A percentile compares a stretch with the other conserved stretches of the same genome.
These are phyloP conservation scores for Danionella dracula DNA, from an alignment of 2,797 vertebrate genomes.

Conservation along the genomic window DNA sequence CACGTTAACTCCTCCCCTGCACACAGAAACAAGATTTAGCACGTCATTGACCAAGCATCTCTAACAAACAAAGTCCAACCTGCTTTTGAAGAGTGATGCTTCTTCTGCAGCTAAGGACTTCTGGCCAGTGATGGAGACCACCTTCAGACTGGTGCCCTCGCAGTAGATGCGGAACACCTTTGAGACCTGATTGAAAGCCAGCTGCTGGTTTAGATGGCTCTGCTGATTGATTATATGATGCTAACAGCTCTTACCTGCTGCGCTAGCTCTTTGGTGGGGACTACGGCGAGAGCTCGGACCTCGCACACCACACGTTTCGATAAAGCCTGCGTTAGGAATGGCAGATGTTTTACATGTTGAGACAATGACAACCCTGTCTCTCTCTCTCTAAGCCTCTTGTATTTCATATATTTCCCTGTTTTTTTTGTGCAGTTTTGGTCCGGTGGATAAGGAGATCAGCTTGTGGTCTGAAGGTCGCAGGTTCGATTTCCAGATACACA, in stretches of 20 bases:
- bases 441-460: too few relatives aligned
- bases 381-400: too few relatives aligned
- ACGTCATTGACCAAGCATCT: too few relatives aligned
- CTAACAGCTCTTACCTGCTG: slow-evolving; percentile 76
- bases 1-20: slow-evolving; percentile 58
- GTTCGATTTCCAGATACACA: too few relatives aligned
- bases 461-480: too few relatives aligned
- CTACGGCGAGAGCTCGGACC: slow-evolving; percentile 79
- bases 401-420: too few relatives aligned
- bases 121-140: slow-evolving; percentile 81
- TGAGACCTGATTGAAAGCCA: slow-evolving; percentile 71
- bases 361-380: too few relatives aligned
- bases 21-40: not conserved
- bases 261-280: slow-evolving; percentile 94
- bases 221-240: not conserved
- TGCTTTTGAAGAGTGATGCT: slow-evolving; percentile 75
- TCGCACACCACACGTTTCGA: slow-evolving; percentile 76
- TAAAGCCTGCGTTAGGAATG: slow-evolving; percentile 69
- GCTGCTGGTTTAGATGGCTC: not conserved
- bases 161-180: slow-evolving; percentile 84
- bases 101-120: slow-evolving; percentile 82
- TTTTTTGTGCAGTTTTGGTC: too few relatives aligned
- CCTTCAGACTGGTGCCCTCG: slow-evolving; percentile 77
- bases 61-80: slow-evolving; percentile 39
- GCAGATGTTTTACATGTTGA: too few relatives aligned